These are phyloP conservation scores for Trachemys scripta DNA, from an alignment of 2,113 vertebrate species.

Conservation along the genomic window DNA sequence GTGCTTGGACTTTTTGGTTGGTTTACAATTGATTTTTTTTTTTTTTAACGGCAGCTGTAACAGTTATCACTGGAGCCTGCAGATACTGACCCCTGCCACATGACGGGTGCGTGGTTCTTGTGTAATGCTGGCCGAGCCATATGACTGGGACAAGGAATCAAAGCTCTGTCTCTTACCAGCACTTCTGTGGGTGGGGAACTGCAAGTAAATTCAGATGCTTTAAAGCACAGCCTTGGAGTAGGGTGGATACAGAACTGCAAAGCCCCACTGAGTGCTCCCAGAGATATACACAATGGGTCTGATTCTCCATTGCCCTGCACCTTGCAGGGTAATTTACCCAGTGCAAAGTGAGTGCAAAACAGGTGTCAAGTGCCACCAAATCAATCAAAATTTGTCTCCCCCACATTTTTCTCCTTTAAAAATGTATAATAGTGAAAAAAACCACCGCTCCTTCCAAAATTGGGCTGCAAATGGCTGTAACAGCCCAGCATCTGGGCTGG, in stretches of 20 bases:
- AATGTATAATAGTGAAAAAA: constrained; percentile 18
- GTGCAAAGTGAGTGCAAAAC: neutral
- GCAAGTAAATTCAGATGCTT: neutral
- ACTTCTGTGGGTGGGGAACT: neutral
- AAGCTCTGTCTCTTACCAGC: neutral
- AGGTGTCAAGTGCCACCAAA: neutral
- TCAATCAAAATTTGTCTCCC: neutral
- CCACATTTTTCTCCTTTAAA: neutral
- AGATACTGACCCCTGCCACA: neutral
- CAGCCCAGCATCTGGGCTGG: constrained; percentile 57
- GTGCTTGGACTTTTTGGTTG: neutral
- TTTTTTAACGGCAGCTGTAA: neutral
- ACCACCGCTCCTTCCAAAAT: neutral
- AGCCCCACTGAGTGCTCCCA: neutral
- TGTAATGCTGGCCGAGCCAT: neutral
- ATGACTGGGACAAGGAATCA: neutral
- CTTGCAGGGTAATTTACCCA: neutral
- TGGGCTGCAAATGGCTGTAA: neutral
- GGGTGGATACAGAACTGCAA: neutral
- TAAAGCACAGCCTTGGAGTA: neutral
- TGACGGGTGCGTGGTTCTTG: neutral
- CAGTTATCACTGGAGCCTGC: neutral
- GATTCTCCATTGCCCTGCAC: neutral
- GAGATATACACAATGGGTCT: neutral
- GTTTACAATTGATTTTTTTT: neutral